Conservation (phyloP, 2,888 invertebrate species). For the Hirtodrosophila cameraria region DNA sequence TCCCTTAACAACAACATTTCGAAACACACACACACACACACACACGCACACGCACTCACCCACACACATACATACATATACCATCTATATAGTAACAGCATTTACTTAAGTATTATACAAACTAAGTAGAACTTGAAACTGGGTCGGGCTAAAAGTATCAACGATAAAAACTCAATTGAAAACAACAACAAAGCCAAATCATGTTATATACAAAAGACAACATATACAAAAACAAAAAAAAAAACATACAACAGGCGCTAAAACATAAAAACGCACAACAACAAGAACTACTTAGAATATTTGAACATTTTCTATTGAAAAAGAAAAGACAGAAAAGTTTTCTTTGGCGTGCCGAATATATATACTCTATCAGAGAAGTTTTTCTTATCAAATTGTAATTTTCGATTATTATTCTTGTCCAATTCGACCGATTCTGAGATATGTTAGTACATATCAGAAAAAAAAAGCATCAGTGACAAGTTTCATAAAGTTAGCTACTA, state of each 20-base stretch:
- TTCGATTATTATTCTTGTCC: too few relatives aligned
- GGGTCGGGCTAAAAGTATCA: slow-evolving; percentile 58
- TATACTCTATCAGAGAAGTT: too few relatives aligned
- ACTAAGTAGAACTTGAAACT: slow-evolving; percentile 6
- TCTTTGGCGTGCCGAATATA: too few relatives aligned
- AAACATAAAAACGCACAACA: slow-evolving; percentile 19
- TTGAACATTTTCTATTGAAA: too few relatives aligned
- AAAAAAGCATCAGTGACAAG: too few relatives aligned
- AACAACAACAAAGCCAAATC: slow-evolving; percentile 55
- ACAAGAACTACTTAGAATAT: too few relatives aligned
- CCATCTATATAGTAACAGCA: slow-evolving; percentile 27
- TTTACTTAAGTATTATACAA: slow-evolving; percentile 36
- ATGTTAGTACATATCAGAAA: too few relatives aligned
- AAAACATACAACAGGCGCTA: slow-evolving; percentile 17
- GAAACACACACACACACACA: slow-evolving; percentile 11
- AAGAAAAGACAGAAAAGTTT: too few relatives aligned
- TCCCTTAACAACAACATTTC: slow-evolving; percentile 37
- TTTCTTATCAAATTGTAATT: too few relatives aligned
- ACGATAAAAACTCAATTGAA: slow-evolving; percentile 71
- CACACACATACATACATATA: slow-evolving; percentile 3
- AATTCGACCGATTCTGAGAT: too few relatives aligned
- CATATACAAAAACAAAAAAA: slow-evolving; percentile 25
- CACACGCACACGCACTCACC: slow-evolving; percentile 24
- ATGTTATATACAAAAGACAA: slow-evolving; percentile 26
- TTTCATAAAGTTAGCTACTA: too few relatives aligned